Conservation (phyloP, 1,140 invertebrate genomes). For the Trichonephila clavipes region DNA sequence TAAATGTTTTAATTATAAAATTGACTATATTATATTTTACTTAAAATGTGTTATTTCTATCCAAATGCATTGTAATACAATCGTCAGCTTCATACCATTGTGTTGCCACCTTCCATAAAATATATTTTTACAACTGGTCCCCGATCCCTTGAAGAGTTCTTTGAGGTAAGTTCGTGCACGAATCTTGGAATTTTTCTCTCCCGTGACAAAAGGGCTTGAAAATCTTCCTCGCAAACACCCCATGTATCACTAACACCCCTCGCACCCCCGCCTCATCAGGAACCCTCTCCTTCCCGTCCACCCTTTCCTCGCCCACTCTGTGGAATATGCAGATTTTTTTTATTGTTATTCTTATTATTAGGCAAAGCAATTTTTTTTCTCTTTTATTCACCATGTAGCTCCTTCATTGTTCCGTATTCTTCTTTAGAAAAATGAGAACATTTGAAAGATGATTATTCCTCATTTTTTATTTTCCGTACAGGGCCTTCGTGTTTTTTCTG, state of each 20-base stretch:
- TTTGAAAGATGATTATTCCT: slow-evolving; percentile 76
- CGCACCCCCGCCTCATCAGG: slow-evolving; percentile 41
- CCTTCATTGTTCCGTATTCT: slow-evolving; percentile 59
- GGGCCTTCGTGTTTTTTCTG: slow-evolving; percentile 55
- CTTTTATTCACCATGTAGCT: background rate
- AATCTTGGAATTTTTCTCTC: slow-evolving; percentile 10
- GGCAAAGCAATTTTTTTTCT: slow-evolving; percentile 45
- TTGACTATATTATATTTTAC: too few species aligned
- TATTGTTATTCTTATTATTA: slow-evolving; percentile 53
- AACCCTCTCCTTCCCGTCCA: background rate
- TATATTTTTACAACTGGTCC: background rate
- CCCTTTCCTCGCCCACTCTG: background rate
- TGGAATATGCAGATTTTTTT: slow-evolving; percentile 61
- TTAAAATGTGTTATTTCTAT: too few species aligned
- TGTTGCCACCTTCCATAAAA: background rate
- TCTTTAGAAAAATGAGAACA: slow-evolving; percentile 71
- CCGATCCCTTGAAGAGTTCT: background rate
- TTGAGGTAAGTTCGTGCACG: background rate
- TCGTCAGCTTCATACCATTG: too few species aligned
- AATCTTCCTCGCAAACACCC: slow-evolving; percentile 54
- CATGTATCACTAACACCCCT: slow-evolving; percentile 38
- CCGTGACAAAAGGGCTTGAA: slow-evolving; percentile 57
- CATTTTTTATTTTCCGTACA: slow-evolving; percentile 50
- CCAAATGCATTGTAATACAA: too few species aligned
- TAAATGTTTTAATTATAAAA: too few species aligned